phyloP scores from a whole-genome alignment of 2,888 invertebrate genomes.

The Acrobasis repandana region DNA sequence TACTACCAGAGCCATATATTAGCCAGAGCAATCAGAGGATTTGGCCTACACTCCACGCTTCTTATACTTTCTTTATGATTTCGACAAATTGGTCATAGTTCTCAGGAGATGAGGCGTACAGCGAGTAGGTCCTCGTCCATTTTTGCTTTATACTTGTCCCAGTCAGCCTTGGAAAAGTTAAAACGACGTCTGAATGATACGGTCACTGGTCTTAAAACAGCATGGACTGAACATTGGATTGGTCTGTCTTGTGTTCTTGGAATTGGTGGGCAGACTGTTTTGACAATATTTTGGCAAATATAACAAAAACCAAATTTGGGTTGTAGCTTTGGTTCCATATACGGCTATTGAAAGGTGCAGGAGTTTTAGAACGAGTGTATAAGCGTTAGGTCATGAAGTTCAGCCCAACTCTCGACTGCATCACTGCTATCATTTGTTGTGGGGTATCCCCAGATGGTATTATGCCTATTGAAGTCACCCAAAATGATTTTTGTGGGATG shows the following conservation, averaged over 20 bases:
- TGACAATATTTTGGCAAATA: background rate
- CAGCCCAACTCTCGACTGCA: no score
- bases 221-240: background rate
- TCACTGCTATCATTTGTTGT: no score
- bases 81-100: background rate
- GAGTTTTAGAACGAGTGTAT: no score
- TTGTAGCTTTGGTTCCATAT: no score
- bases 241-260: background rate
- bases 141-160: background rate
- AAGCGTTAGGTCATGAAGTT: no score
- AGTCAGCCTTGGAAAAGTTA: constrained; percentile 4
- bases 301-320: no score
- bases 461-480: no score
- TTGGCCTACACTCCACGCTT: no score
- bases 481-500: no score
- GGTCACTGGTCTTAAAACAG: background rate
- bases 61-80: background rate
- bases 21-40: no score
- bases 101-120: background rate
- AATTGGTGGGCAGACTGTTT: background rate
- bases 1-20: no score
- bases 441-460: no score
- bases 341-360: background rate
- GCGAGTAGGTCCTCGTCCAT: background rate
- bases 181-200: background rate